phyloP scores from a whole-genome alignment of 1,140 invertebrate genomes.

The Episyrphus balteatus region DNA sequence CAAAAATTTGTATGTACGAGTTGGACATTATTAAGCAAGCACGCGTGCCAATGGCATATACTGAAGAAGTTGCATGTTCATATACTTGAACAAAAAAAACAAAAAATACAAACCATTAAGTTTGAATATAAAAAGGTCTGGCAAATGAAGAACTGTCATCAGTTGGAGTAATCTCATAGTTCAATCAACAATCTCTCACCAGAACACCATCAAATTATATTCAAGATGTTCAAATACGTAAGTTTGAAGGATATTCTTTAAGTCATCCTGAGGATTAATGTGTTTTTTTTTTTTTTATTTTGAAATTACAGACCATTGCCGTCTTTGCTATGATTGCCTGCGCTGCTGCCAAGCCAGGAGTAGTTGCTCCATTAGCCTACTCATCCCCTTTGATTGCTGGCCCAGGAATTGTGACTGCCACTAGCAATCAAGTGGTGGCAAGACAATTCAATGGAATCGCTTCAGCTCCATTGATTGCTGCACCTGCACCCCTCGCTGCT shows the following conservation, averaged over 20 bases:
- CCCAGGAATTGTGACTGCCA: conserved; percentile 36
- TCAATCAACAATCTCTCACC: no score
- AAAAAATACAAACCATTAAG: no score
- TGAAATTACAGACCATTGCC: conserved; percentile 14
- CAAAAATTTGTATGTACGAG: no score
- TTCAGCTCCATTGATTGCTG: background rate
- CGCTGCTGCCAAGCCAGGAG: conserved; percentile 30
- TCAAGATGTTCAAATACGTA: conserved; percentile 32
- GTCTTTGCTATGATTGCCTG: conserved; percentile 32
- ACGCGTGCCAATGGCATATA: no score
- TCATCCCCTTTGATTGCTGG: conserved; percentile 8
- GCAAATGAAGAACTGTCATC: no score
- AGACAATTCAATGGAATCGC: conserved; percentile 37
- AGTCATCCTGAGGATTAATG: background rate
- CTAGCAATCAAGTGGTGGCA: conserved; percentile 38
- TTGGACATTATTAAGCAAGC: no score
- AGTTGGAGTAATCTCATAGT: no score
- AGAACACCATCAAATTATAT: no score
- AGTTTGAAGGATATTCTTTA: conserved; percentile 7
- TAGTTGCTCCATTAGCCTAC: conserved; percentile 7
- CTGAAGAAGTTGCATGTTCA: no score
- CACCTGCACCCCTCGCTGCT: background rate
- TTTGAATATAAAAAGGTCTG: no score
- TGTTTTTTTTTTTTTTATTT: background rate
- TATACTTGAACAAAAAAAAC: no score